Evolutionary conservation across 2,797 vertebrate genomes (phyloP).

Genomic region (Paguma larvata): DNA sequence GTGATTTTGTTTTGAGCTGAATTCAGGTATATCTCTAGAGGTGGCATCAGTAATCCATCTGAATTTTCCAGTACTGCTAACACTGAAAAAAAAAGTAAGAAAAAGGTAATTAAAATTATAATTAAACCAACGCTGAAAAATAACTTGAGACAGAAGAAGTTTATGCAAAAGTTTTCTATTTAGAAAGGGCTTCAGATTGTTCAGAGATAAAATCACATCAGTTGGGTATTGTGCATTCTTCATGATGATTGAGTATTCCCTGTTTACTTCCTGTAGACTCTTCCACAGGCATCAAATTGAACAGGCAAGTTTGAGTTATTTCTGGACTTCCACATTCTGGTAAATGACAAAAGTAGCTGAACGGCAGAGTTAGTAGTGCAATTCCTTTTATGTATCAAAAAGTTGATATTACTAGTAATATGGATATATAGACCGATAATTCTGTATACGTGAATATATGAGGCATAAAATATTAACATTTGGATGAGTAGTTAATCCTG

Average conservation of each 20-base stretch:
- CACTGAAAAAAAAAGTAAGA: conserved; percentile 56
- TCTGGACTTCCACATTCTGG: not conserved
- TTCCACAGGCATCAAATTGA: not conserved
- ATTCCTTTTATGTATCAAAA: not conserved
- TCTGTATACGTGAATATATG: not conserved
- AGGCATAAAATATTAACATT: not conserved
- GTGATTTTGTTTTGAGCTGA: conserved; percentile 70
- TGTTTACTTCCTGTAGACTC: not conserved
- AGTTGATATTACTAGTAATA: not conserved
- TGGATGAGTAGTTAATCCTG: not conserved
- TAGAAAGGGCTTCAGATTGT: conserved; percentile 54
- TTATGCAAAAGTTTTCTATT: conserved; percentile 60
- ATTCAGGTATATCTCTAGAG: conserved; percentile 67
- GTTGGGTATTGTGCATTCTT: not conserved
- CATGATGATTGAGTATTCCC: not conserved
- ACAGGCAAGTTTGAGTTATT: not conserved
- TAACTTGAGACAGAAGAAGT: conserved; percentile 68
- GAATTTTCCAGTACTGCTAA: conserved; percentile 78
- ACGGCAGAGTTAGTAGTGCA: not conserved
- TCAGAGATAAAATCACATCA: conserved; percentile 64
- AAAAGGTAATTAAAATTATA: conserved; percentile 82
- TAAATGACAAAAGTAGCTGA: not conserved
- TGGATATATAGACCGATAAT: not conserved
- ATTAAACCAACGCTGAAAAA: conserved; percentile 71
- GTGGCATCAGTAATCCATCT: conserved; percentile 65